A percentile compares a stretch with the other conserved stretches of the same genome.
Conservation (phyloP, 2,113 vertebrate species). For the Hippocampus mohnikei region DNA sequence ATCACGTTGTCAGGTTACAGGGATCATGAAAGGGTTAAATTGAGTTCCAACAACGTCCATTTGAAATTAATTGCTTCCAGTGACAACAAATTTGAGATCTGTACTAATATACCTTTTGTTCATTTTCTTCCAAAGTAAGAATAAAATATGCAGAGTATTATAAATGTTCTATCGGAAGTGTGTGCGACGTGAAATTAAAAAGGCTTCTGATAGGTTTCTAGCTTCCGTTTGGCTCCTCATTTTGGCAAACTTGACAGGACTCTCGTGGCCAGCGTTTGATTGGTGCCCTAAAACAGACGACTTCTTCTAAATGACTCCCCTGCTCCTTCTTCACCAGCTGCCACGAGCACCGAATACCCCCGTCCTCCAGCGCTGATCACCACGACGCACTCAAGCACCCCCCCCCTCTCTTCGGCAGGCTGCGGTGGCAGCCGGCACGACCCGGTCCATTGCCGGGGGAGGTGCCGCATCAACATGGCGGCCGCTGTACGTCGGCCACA, state of each 20-base stretch:
- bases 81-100: no score
- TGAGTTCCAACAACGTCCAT: background rate
- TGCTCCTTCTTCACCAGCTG: slow-evolving; percentile 51
- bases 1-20: no score
- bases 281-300: slow-evolving; percentile 43
- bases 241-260: no score
- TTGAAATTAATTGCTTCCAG: no score
- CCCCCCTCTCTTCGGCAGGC: slow-evolving; percentile 46
- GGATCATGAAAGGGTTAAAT: background rate
- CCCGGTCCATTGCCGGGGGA: slow-evolving; percentile 46
- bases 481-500: slow-evolving; percentile 60
- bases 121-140: no score
- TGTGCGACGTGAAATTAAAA: no score
- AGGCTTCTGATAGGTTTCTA: no score
- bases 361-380: slow-evolving; percentile 7
- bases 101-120: no score
- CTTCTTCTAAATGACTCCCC: slow-evolving; percentile 51
- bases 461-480: slow-evolving; percentile 56
- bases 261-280: no score
- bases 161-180: no score
- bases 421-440: slow-evolving; percentile 60
- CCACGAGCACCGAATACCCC: slow-evolving; percentile 60
- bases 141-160: no score
- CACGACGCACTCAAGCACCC: background rate
- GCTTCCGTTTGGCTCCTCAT: no score